Conservation (phyloP, 2,113 vertebrate genomes). For the Zosterops hypoxanthus region DNA sequence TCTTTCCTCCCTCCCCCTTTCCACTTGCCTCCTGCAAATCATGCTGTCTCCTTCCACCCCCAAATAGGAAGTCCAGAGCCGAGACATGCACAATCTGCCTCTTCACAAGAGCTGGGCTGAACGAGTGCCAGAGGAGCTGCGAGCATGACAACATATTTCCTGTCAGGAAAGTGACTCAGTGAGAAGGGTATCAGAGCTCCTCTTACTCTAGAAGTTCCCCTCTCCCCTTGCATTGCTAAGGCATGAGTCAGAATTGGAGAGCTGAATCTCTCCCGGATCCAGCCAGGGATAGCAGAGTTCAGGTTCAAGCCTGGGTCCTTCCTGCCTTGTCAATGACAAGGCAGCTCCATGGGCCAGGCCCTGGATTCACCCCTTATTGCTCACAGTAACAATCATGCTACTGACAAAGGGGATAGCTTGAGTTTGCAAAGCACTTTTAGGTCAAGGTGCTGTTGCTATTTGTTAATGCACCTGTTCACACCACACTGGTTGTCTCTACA, state of each 20-base stretch:
- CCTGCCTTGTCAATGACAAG: neutral
- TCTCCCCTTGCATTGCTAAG: slow-evolving; percentile 34
- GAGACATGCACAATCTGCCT: slow-evolving; percentile 75
- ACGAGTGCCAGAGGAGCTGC: slow-evolving; percentile 62
- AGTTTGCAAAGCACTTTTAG: neutral
- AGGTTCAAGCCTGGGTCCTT: neutral
- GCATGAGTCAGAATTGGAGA: slow-evolving; percentile 69
- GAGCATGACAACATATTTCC: slow-evolving; percentile 77
- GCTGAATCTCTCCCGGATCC: slow-evolving; percentile 9
- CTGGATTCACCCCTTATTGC: neutral
- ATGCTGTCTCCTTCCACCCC: slow-evolving; percentile 48
- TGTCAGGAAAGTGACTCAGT: slow-evolving; percentile 73
- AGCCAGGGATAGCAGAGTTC: neutral
- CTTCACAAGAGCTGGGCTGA: slow-evolving; percentile 73
- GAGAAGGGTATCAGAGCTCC: slow-evolving; percentile 59
- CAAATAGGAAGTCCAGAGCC: slow-evolving; percentile 65
- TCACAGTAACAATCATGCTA: neutral
- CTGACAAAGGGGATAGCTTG: neutral
- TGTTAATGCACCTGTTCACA: rapidly evolving
- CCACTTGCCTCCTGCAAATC: slow-evolving; percentile 30
- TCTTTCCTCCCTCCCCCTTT: neutral
- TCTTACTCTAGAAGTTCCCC: slow-evolving; percentile 63
- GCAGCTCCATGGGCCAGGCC: rapidly evolving
- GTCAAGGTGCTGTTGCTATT: neutral
- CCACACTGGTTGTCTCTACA: rapidly evolving